These are phyloP conservation scores for Ginglymostoma cirratum DNA, from an alignment of 2,113 vertebrate species.

Conservation along the genomic window DNA sequence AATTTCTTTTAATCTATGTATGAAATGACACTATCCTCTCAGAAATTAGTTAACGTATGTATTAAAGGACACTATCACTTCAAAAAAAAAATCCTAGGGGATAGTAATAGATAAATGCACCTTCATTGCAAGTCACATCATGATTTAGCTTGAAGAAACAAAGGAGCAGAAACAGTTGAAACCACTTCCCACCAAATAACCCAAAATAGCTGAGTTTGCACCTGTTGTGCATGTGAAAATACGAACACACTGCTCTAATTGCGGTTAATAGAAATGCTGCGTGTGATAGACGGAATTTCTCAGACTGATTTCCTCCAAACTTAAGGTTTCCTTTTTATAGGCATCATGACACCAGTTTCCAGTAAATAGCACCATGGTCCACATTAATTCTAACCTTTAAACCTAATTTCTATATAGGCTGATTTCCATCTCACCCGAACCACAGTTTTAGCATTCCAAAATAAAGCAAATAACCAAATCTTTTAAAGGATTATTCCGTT, in stretches of 20 bases:
- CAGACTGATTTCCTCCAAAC: neutral
- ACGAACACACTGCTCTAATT: neutral
- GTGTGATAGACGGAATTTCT: neutral
- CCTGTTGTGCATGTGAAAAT: neutral
- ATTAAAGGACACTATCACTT: neutral
- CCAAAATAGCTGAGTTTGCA: neutral
- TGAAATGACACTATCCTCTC: neutral
- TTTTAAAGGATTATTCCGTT: neutral
- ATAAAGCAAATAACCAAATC: neutral
- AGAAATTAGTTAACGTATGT: neutral
- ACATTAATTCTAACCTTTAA: neutral
- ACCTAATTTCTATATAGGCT: neutral
- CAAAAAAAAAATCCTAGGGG: neutral
- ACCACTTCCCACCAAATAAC: constrained; percentile 25
- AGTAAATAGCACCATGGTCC: neutral
- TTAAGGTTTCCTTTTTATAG: neutral
- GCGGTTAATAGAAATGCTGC: constrained; percentile 25
- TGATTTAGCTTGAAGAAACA: neutral
- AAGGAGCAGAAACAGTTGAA: neutral
- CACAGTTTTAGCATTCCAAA: neutral
- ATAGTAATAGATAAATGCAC: neutral
- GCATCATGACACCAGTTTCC: neutral
- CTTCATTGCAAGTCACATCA: neutral
- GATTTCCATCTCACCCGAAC: neutral
- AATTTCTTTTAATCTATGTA: too few relatives aligned